phyloP scores from a whole-genome alignment of 1,140 invertebrate genomes.

The Drosophila virilis region DNA sequence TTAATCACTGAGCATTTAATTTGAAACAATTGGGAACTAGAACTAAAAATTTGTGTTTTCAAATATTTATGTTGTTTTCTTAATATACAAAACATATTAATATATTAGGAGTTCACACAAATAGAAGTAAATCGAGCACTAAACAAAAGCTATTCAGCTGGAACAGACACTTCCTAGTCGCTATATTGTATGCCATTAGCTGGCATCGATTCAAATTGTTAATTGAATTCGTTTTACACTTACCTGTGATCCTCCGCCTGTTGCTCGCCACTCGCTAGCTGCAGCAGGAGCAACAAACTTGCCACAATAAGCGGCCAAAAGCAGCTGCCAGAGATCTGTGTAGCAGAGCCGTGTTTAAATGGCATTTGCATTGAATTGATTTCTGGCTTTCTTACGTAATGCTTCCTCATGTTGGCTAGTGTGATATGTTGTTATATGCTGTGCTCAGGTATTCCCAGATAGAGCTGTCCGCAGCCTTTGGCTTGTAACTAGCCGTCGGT shows the following conservation, averaged over 20 bases:
- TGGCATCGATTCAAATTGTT: not conserved
- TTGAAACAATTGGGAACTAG: too few relatives aligned
- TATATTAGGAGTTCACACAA: too few relatives aligned
- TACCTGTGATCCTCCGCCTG: constrained; percentile 67
- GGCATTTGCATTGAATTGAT: constrained; percentile 31
- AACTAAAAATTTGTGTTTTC: too few relatives aligned
- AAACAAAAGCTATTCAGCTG: not conserved
- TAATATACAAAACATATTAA: too few relatives aligned
- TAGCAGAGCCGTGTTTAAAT: constrained; percentile 23
- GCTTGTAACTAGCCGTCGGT: constrained; percentile 31
- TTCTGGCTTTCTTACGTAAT: constrained; percentile 70
- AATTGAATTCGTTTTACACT: constrained; percentile 8
- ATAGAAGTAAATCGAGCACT: too few relatives aligned
- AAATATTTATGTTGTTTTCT: too few relatives aligned
- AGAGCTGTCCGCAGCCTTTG: not conserved
- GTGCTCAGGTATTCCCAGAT: constrained; percentile 39
- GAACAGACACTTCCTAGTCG: not conserved
- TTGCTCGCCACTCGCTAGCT: constrained; percentile 47
- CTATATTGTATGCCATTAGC: not conserved
- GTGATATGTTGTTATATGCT: not conserved
- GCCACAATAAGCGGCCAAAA: constrained; percentile 41
- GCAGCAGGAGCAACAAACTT: constrained; percentile 48
- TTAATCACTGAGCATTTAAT: too few relatives aligned
- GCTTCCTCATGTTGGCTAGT: constrained; percentile 62
- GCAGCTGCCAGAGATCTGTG: constrained; percentile 47